Conservation (phyloP, 2,888 invertebrate species). For the Monopis laevigella region DNA sequence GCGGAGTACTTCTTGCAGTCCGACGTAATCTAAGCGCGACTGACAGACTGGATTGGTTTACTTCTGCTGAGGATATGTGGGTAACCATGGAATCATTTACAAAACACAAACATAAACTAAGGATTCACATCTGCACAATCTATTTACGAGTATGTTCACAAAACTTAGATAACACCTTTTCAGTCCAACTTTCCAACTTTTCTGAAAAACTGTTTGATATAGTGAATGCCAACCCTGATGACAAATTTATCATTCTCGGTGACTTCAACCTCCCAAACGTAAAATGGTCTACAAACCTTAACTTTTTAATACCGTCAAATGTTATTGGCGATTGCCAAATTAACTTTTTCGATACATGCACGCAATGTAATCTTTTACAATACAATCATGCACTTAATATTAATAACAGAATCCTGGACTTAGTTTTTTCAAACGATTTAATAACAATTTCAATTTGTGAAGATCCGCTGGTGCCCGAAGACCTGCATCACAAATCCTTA, state of each 20-base stretch:
- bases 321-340: no score
- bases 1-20: background rate
- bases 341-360: no score
- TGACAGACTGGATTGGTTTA: background rate
- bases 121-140: background rate
- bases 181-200: no score
- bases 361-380: background rate
- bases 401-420: background rate
- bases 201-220: no score
- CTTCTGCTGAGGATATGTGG: background rate
- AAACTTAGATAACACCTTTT: no score
- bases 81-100: background rate
- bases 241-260: no score
- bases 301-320: no score
- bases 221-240: no score
- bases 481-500: background rate
- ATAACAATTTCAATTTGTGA: background rate
- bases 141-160: background rate
- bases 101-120: no score
- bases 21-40: background rate
- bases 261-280: no score
- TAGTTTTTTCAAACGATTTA: background rate
- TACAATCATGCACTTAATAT: background rate
- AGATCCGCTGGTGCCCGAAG: background rate
- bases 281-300: no score